These are phyloP conservation scores for Timandra comae DNA, from an alignment of 2,888 invertebrate species.

Conservation along the genomic window DNA sequence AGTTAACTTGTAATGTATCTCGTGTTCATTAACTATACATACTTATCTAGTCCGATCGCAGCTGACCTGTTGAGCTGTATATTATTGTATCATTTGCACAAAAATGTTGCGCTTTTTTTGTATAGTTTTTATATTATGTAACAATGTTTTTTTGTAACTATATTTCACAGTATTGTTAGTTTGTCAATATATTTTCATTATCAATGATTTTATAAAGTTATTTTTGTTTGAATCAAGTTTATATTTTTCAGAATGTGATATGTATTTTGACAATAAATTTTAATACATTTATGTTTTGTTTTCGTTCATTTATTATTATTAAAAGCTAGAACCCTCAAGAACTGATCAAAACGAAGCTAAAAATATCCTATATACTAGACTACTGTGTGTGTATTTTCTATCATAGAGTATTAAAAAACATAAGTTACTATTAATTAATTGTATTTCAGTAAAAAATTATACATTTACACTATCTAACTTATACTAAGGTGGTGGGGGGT, in stretches of 20 bases:
- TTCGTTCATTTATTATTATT: no score
- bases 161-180: constrained; percentile 3
- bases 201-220: constrained; percentile 17
- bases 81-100: constrained; percentile 30
- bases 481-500: constrained; percentile 56
- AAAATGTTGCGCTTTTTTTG: constrained; percentile 16
- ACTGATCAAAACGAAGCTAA: no score
- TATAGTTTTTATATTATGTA: background rate
- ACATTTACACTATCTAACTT: constrained; percentile 32
- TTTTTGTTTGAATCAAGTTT: constrained; percentile 6
- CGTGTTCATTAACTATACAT: constrained; percentile 25
- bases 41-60: constrained; percentile 46
- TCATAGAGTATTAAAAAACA: constrained; percentile 26
- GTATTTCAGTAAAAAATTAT: constrained; percentile 64
- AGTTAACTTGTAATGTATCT: constrained; percentile 10
- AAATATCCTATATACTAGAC: no score
- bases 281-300: constrained; percentile 27
- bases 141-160: constrained; percentile 6
- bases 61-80: constrained; percentile 31
- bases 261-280: constrained; percentile 41
- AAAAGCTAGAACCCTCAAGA: no score
- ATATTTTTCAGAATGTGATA: constrained; percentile 14
- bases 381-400: constrained; percentile 12
- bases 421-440: constrained; percentile 43
- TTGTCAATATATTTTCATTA: constrained; percentile 18